Conservation (phyloP, 2,797 vertebrate genomes). For the Falco berigora region DNA sequence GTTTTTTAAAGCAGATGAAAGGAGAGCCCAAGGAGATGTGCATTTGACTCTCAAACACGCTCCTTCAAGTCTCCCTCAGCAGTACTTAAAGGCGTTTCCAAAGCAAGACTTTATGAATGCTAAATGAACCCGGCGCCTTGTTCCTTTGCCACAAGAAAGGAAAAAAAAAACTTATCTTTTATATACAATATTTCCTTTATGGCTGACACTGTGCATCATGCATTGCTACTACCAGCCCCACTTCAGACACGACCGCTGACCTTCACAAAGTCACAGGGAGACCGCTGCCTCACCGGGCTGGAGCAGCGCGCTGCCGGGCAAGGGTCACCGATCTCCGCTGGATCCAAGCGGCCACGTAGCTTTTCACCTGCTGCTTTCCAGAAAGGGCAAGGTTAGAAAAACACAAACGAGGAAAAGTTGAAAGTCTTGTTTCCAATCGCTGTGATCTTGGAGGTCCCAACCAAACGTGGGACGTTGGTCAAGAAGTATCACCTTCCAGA, state of each 20-base stretch:
- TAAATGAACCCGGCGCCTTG: constrained; percentile 69
- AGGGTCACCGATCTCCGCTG: background rate
- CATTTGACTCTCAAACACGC: constrained; percentile 73
- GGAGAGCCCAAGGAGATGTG: constrained; percentile 73
- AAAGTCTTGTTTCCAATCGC: accelerated
- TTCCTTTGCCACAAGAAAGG: constrained; percentile 68
- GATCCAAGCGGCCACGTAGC: background rate
- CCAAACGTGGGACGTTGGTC: accelerated
- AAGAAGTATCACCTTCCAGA: background rate
- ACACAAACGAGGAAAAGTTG: accelerated
- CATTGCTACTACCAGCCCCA: background rate
- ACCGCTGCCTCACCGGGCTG: background rate
- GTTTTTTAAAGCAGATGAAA: constrained; percentile 76
- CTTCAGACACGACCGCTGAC: constrained; percentile 56
- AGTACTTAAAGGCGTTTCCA: constrained; percentile 75
- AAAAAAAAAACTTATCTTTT: constrained; percentile 45
- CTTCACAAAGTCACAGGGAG: constrained; percentile 68
- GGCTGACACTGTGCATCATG: background rate
- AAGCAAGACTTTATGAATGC: constrained; percentile 76
- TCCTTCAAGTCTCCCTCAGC: constrained; percentile 73
- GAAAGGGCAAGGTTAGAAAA: background rate
- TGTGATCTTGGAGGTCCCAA: background rate
- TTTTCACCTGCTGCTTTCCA: background rate
- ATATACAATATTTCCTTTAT: constrained; percentile 69
- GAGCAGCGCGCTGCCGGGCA: background rate